Base-by-base conservation (phyloP, 2,888 invertebrate species). In the Athalia rosae region DNA sequence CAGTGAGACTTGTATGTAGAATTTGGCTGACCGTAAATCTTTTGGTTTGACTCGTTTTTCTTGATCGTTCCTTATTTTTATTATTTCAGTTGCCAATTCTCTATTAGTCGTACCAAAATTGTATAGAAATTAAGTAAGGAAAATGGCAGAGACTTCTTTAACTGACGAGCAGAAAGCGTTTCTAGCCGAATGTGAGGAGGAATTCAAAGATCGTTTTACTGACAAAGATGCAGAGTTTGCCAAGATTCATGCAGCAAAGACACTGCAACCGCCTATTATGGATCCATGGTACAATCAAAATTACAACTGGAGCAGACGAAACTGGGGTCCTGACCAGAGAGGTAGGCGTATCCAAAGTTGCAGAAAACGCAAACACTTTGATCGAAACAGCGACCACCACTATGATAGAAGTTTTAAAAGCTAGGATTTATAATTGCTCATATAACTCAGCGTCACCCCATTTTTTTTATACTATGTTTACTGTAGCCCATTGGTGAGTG, bases 151-250 rank as follows among this genome's bases (percentile, higher is more conserved):
- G 15, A 73, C 78, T 2, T 83, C 79, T 76, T 85, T 93, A 50
- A 92, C 93, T 9, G 90, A 90, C 28, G 92, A 92, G 82, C 93
- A 94, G 81, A 87, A 91, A 74, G 91, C 92, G 64, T 94, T 94
- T 82, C 84, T 94, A 74, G 91, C 91, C 4, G 91, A 92, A 85
- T 94, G 93, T 85, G 94, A 94, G 83, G 91, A 92, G 79, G 92
- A 93, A 85, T 92, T 94, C 69, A 91, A 92, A 81, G 89, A 92
- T 79, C 92, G 94, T 80, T 94, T 90, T 82, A 93, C 94, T 56
- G 92, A 92, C 50, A 91, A 92, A 6, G 94, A 95, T 89, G 90
- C 90, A 64, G 93, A 93, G 74, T 95, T 93, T 84, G 92, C 92
- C 90, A 88, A 88, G 45, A 86, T 91, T 41, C 84, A 89, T 4